Evolutionary conservation across 2,797 vertebrate species (phyloP).

Genomic region (Liparis tanakae): DNA sequence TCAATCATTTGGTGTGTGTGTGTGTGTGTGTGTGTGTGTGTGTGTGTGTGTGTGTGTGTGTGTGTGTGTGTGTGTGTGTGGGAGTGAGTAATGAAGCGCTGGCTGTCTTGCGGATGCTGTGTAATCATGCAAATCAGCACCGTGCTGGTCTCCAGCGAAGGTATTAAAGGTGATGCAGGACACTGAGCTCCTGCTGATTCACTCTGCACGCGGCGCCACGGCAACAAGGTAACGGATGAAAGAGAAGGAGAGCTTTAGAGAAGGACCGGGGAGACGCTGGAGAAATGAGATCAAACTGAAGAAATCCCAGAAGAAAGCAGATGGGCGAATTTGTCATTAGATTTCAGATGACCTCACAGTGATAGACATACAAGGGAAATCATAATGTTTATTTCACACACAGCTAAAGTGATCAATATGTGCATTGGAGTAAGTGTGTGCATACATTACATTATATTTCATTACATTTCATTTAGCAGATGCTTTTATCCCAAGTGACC

Average conservation of each 20-base stretch:
- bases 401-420: not conserved
- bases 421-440: conserved; percentile 10
- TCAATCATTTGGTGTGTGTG: conserved; percentile 45
- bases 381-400: not conserved
- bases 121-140: conserved; percentile 78
- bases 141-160: conserved; percentile 43
- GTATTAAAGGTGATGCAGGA: conserved; percentile 54
- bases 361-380: conserved; percentile 1
- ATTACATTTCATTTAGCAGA: no score
- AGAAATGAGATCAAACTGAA: conserved; percentile 11
- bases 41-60: conserved; percentile 11
- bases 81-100: conserved; percentile 62
- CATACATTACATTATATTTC: not conserved
- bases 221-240: conserved; percentile 36
- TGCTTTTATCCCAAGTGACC: no score
- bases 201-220: conserved; percentile 45
- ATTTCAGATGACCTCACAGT: conserved; percentile 6
- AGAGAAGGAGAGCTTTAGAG: conserved; percentile 31
- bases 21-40: conserved; percentile 22
- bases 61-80: conserved; percentile 19
- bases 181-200: conserved; percentile 64
- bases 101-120: conserved; percentile 62
- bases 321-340: not conserved
- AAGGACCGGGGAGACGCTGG: conserved; percentile 3
- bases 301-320: not conserved